These are phyloP conservation scores for Campoplex capitator DNA, from an alignment of 2,888 invertebrate genomes.

Conservation along the genomic window DNA sequence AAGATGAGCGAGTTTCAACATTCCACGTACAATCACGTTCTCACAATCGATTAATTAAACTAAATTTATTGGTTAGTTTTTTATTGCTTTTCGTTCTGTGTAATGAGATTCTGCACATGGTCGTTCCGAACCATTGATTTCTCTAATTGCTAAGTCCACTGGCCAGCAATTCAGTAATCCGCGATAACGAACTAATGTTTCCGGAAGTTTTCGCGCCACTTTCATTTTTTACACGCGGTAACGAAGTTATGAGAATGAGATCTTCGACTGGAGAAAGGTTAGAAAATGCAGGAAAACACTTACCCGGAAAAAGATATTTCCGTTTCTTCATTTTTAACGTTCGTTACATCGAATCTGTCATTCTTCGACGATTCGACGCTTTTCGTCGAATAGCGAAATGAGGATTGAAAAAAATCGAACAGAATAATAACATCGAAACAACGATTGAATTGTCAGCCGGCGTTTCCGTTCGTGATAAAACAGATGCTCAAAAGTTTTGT, in stretches of 20 bases:
- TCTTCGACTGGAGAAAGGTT: neutral
- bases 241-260: neutral
- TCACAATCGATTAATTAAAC: neutral
- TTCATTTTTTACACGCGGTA: neutral
- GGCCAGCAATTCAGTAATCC: neutral
- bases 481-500: neutral
- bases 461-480: neutral
- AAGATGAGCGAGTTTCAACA: neutral
- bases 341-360: neutral
- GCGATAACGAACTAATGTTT: neutral
- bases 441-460: neutral
- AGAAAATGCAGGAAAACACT: neutral
- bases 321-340: neutral
- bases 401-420: neutral
- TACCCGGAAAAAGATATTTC: neutral
- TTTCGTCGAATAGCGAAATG: neutral
- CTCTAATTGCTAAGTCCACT: neutral
- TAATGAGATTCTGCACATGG: neutral
- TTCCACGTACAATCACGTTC: neutral
- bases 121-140: constrained; percentile 1
- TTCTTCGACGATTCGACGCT: neutral
- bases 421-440: too few species aligned
- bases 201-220: neutral
- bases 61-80: neutral
- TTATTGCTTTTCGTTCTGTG: neutral